A percentile compares a stretch with the other conserved stretches of the same genome.
These are phyloP conservation scores for Pocillopora grandis DNA, from an alignment of 92 coral and sea anemone genomes.

Conservation along the genomic window DNA sequence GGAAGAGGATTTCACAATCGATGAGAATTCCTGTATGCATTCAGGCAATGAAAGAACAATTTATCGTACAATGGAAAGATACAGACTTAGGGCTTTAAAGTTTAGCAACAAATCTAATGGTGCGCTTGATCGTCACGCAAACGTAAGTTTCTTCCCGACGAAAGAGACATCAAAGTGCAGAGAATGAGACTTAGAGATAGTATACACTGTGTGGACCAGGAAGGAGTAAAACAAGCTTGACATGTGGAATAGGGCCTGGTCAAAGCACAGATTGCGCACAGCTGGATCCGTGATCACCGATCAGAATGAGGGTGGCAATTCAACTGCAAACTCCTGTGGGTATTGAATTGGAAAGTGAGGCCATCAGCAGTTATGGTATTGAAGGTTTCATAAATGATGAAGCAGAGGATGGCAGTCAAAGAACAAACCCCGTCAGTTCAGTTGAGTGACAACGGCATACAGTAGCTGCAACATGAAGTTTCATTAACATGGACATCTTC, in stretches of 20 bases:
- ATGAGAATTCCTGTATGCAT: too few species aligned
- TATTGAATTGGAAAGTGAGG: constrained; percentile 24
- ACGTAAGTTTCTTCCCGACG: constrained; percentile 46
- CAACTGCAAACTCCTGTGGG: constrained; percentile 71
- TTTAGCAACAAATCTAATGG: constrained; percentile 60
- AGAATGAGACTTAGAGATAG: constrained; percentile 61
- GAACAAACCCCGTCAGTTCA: constrained; percentile 5
- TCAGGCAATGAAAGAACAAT: not conserved
- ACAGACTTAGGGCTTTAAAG: constrained; percentile 51
- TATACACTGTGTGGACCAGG: constrained; percentile 52
- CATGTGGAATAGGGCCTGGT: constrained; percentile 72
- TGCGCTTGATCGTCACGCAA: constrained; percentile 56
- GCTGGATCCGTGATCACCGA: constrained; percentile 58
- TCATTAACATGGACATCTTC: constrained; percentile 49
- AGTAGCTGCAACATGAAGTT: constrained; percentile 35
- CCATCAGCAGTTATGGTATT: constrained; percentile 35
- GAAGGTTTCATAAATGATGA: constrained; percentile 51
- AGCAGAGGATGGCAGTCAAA: not conserved
- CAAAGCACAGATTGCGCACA: constrained; percentile 72
- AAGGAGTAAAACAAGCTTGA: constrained; percentile 58
- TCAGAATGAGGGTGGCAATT: constrained; percentile 60
- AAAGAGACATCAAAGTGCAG: constrained; percentile 55
- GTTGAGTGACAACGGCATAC: constrained; percentile 22
- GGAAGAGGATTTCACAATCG: constrained; percentile 37
- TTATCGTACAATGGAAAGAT: constrained; percentile 63